Evolutionary conservation across 92 coral and sea anemone genomes (phyloP).

Genomic region (Paragorgia papillata): DNA sequence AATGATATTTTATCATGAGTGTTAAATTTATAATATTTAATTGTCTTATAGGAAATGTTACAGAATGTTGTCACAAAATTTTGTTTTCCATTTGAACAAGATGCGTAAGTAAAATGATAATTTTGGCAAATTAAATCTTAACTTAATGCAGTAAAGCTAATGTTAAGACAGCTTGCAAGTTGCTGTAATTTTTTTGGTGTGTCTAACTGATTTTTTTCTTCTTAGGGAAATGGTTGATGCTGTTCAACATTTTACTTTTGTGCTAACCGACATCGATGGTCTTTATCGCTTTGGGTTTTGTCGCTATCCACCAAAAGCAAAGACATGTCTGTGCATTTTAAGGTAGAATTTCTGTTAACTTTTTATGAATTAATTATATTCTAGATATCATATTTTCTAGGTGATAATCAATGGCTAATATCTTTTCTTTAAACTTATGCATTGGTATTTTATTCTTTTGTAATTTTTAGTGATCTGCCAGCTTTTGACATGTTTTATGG

Average conservation of each 20-base stretch:
- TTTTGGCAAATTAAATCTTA: too few species aligned
- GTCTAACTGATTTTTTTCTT: not conserved
- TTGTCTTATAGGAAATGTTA: conserved; percentile 67
- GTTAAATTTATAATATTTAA: not conserved
- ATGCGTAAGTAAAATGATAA: conserved; percentile 70
- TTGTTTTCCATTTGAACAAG: conserved; percentile 86
- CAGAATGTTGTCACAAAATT: conserved; percentile 77
- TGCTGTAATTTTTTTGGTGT: too few species aligned
- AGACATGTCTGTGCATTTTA: conserved; percentile 86
- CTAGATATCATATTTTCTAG: too few species aligned
- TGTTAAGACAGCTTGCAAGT: too few species aligned
- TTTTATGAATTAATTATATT: too few species aligned
- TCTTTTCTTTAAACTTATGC: too few species aligned
- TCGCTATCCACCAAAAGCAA: conserved; percentile 88
- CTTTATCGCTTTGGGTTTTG: conserved; percentile 96
- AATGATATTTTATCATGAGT: too few species aligned
- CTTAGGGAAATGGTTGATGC: conserved; percentile 57
- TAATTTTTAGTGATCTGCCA: conserved; percentile 84
- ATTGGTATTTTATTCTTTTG: not conserved
- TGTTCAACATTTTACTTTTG: conserved; percentile 93
- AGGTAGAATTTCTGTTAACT: conserved; percentile 64
- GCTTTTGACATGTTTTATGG: conserved; percentile 90
- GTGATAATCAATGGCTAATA: too few species aligned
- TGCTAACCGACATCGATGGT: conserved; percentile 87
- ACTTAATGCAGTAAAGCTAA: too few species aligned